Base-by-base conservation (phyloP, 2,113 vertebrate species). In the Lipotes vexillifer region DNA sequence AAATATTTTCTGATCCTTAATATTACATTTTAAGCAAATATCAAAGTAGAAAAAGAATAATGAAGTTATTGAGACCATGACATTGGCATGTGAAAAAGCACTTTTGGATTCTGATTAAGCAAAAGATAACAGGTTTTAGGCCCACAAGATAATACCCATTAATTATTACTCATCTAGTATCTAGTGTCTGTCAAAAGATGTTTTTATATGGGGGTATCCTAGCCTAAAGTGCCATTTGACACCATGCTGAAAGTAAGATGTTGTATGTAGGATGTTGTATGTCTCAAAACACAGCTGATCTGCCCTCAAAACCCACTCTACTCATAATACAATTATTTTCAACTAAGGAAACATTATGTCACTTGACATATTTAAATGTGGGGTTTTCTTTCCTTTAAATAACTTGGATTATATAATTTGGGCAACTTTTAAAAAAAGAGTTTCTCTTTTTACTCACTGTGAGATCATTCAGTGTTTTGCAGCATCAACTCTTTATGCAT, bases 21-120 rank as follows among this genome's bases (percentile, higher is more conserved):
- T 77, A 95, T 77, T 90, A 63, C 29, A 83, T 88, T 88, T 75
- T 77, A 78, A 90, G 46, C 36, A 82, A 90, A 88, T 88, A 69
- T 18, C 41, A 85, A 94, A 93, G 81, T 46, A 86, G 49, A 97
- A 97, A 98, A 95, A 44, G 44, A 61, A 93, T 15, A 98, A 46
- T 14, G 0, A 96, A 97, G 52, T 94, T 87, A 97, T 7, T 83
- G 77, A 78, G 82, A 65, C 83, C n/a, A 71, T 29, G 63, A 94
- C 36, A 97, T 21, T 95, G 85, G 17, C 1, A 89, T 61, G 75
- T 57, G 65, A 94, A 90, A 94, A 72, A 94, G 21, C 18, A 96
- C 46, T 78, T 92, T 93, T 75, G 10, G 33, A 88, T 97, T 97
- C 83, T 97, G 65, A 97, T 94, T 97, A 96, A 97, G 96, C 71